Evolutionary conservation across 2,888 invertebrate species (phyloP), one percentile per base, ranked within the genome.

Genomic region (Perithous albicinctus): DNA sequence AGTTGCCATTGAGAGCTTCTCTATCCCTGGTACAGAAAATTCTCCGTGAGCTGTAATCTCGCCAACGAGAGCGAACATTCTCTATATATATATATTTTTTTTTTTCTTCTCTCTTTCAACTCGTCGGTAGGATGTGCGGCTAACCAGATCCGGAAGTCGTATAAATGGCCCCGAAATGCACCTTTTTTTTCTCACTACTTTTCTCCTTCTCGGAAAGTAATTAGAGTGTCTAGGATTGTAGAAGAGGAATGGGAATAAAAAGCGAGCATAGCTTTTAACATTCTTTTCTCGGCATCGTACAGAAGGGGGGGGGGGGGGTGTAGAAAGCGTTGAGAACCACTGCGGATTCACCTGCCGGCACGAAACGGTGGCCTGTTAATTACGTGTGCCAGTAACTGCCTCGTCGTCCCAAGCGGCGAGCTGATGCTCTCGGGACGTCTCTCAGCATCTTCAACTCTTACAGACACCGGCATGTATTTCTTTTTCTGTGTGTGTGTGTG

Each of bases 301-400:
- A 15, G 43, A 73, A 23, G 51, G 15, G 5, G 20, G 67, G 56
- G 66, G 29, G 23, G 29, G 56, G 10, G 15, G 20, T 20, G 8
- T 46, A 0, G 29, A 56, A 26, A 67, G 59, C 69, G 43, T 77
- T 83, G 77, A 80, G 84, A 80, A 69, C 74, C 78, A 59, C 82
- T 80, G 83, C 72, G 70, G 78, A 84, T 86, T 88, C 89, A 87
- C 85, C 89, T 88, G 87, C 84, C 80, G 59, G 75, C 46, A 82
- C 79, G 83, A 85, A 86, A 85, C 88, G 80, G 85, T 86, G 85
- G 86, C 81, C 86, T 78, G 88, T 87, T 90, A 89, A 88, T 90
- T 89, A 88, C 89, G 86, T 81, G 83, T 70, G 77, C 78, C 77
- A 73, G 80, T 76, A 81, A 78, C 78, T 80, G 78, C 75, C 75